Evolutionary conservation across 2,797 vertebrate genomes (phyloP), one percentile per base, ranked within the genome.

Genomic region (Hephaestus fuliginosus): DNA sequence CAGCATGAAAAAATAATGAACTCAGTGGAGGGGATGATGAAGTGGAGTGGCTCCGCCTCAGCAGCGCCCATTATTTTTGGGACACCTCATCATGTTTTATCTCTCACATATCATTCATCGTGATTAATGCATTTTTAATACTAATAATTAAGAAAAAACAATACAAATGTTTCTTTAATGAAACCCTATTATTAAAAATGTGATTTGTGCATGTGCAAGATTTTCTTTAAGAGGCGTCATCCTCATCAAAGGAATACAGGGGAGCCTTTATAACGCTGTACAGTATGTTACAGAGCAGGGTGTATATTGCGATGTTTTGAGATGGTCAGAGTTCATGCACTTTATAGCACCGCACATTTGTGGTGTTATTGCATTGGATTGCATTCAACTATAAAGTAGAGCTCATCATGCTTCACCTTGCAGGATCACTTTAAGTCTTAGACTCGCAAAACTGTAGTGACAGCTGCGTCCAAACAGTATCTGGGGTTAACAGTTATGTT

Each of bases 1-100:
- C 11, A 7, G 78, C 44, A 82, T 52, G 67, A 67, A 61, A 78
- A 81, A 62, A 64, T 77, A 81, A 76, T 85, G 70, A 78, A 86
- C 3, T 74, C 84, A 75, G 63, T 79, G 78, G 88, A 86, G 82
- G 78, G 63, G 52, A 88, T 84, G 79, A 88, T 89, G 66, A 85
- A 85, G 82, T 51, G 75, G 46, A 13, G 61, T 46, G 18, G 18
- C 72, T 67, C 71, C 39, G 10, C 67, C 78, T 76, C 65, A 62
- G 52, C 73, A 58, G 55, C 68, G 64, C 75, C 70, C 70, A 80
- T 82, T 84, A 82, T 72, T 49, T 77, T 60, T 60, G 18, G 30
- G 68, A 60, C 41, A 70, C 25, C 64, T 78, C 66, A 68, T 81
- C 70, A 70, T 74, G 66, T 64, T 76, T 72, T 53, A 76, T 81